Evolutionary conservation across 2,888 invertebrate genomes (phyloP).

Genomic region (Linyphia triangularis): DNA sequence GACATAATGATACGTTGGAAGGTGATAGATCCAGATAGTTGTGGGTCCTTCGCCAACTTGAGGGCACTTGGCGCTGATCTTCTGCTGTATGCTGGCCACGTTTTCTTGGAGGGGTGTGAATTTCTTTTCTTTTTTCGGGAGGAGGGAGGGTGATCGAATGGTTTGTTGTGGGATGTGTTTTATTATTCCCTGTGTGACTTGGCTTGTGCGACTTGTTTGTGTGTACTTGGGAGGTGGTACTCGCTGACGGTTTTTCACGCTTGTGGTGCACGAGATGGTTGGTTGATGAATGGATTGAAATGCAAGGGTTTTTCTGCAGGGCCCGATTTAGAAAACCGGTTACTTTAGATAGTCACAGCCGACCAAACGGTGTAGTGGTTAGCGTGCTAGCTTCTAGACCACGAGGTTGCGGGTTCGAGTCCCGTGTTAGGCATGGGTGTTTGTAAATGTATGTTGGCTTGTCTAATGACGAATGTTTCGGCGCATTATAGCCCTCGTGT

Average conservation of each 20-base stretch:
- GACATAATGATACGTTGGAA: slow-evolving; percentile 71
- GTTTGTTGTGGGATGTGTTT: slow-evolving; percentile 16
- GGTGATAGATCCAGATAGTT: slow-evolving; percentile 63
- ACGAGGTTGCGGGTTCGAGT: no score
- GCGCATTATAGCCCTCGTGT: no score
- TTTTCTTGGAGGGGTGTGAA: slow-evolving; percentile 37
- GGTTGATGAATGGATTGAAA: neutral
- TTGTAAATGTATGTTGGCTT: no score
- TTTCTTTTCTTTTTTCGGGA: neutral
- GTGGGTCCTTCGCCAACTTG: slow-evolving; percentile 18
- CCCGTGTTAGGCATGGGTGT: no score
- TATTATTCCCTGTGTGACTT: neutral
- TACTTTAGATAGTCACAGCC: no score
- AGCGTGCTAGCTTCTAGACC: no score
- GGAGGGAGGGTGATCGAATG: neutral
- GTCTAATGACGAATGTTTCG: no score
- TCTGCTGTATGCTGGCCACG: slow-evolving; percentile 35
- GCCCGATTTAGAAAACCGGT: no score
- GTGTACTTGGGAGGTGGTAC: neutral
- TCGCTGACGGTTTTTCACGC: neutral
- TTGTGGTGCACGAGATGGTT: neutral
- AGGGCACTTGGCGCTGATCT: neutral
- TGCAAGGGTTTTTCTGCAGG: no score
- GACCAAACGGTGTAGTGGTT: no score
- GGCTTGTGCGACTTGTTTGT: neutral